Conservation (phyloP, 2,797 vertebrate species). For the Pteropus rufus region DNA sequence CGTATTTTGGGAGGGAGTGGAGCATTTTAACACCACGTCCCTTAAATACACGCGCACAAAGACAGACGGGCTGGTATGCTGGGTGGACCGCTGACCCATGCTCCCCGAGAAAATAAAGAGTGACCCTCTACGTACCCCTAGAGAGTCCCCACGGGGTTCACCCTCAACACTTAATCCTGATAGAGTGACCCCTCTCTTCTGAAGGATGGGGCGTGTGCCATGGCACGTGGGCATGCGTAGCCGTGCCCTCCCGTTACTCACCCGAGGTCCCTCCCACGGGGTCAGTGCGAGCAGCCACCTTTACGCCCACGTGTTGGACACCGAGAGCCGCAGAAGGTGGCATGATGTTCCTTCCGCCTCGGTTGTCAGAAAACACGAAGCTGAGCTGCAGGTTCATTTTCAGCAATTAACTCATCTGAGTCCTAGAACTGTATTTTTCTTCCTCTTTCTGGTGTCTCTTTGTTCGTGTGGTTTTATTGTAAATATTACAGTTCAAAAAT, state of each 20-base stretch:
- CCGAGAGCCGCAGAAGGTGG: neutral
- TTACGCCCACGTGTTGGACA: neutral
- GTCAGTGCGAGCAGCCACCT: no score
- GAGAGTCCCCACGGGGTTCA: neutral
- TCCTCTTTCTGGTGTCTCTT: neutral
- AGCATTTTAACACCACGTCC: neutral
- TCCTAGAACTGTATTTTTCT: neutral
- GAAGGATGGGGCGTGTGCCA: neutral
- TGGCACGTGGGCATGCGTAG: neutral
- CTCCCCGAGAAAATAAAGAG: neutral
- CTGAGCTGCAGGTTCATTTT: neutral
- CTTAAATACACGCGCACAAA: no score
- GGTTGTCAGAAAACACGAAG: neutral
- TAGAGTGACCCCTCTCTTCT: neutral
- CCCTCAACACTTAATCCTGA: neutral
- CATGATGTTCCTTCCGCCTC: neutral
- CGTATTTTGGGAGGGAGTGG: conserved; percentile 29
- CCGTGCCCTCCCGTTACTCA: accelerated
- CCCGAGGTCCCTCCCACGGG: accelerated
- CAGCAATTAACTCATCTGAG: neutral
- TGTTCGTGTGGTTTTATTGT: neutral
- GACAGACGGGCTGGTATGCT: neutral
- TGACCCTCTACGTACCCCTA: neutral
- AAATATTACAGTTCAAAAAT: neutral
- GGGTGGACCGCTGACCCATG: neutral